Evolutionary conservation across 2,797 vertebrate species (phyloP), one percentile per base, ranked within the genome.

Genomic region (Taeniopygia guttata): DNA sequence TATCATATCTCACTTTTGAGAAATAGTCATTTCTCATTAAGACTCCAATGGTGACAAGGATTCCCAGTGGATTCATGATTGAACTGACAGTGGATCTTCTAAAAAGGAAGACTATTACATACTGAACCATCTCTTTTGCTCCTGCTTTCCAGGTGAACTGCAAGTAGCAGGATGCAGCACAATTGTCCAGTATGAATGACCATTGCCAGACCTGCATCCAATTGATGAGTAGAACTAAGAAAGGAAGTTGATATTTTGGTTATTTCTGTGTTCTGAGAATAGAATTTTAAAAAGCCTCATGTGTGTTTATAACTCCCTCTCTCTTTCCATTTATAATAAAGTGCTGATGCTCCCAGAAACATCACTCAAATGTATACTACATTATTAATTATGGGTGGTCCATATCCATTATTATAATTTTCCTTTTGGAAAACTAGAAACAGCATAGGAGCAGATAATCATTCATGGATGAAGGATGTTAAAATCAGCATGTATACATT

Each of bases 281-380:
- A 63, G 23, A 60, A 68, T 60, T 46, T 45, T 68, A 0, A 46
- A 55, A 20, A 22, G 8, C 8, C 2, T 49, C 20, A 14, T 11
- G 4, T 30, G 7, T 0, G 1, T 52, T 81, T 49, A 30, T 23
- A 34, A 0, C 13, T 60, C 14, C 5, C 3, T 55, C 9, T 63
- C 20, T 15, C 36, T 68, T 70, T 66, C 11, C 9, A 68, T 25
- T 40, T 58, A 6, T 69, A 60, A 62, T 6, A 9, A 26, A 64
- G 11, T 34, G 7, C 9, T 60, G 6, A 45, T 75, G 9, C 11
- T 36, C 7, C 20, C 42, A 87, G 49, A 90, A 84, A 48, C 6
- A 36, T 36, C 22, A 46, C 18, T 73, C 42, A 69, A 2, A 30
- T 5, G 3, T 19, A 34, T 42, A 40, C 3, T 5, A 49, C 12